Evolutionary conservation across 2,888 invertebrate species (phyloP).

Genomic region (Andrena trimmerana): DNA sequence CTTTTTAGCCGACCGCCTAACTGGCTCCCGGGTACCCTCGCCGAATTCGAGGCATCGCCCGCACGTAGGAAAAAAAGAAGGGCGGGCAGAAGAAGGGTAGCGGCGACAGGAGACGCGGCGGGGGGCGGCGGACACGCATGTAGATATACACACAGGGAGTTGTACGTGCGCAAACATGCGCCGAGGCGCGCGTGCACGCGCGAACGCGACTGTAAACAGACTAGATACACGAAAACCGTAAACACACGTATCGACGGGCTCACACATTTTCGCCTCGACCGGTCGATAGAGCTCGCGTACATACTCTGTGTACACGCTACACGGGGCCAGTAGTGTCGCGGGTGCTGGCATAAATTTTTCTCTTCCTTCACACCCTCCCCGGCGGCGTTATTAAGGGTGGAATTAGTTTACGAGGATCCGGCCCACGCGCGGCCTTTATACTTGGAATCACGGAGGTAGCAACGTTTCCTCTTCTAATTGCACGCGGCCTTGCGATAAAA

Average conservation of each 20-base stretch:
- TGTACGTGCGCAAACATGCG: slow-evolving; percentile 71
- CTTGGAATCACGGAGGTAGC: too few relatives aligned
- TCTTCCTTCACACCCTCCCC: too few relatives aligned
- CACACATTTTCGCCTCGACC: slow-evolving; percentile 37
- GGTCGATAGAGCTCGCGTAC: slow-evolving; percentile 48
- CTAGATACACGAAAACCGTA: slow-evolving; percentile 52
- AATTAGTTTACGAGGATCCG: too few relatives aligned
- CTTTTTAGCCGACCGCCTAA: slow-evolving; percentile 40
- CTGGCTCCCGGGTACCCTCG: slow-evolving; percentile 34
- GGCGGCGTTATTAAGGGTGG: too few relatives aligned
- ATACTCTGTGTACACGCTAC: not conserved
- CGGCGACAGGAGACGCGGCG: not conserved
- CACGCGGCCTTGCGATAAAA: slow-evolving; percentile 16
- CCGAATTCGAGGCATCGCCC: not conserved
- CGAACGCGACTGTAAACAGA: slow-evolving; percentile 61
- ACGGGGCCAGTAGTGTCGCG: not conserved
- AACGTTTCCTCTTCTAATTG: slow-evolving; percentile 15
- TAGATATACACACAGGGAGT: slow-evolving; percentile 29
- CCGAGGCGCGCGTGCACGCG: slow-evolving; percentile 65
- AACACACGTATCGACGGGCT: slow-evolving; percentile 49
- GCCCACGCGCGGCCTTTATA: too few relatives aligned
- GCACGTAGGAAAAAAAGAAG: not conserved
- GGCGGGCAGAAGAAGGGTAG: not conserved
- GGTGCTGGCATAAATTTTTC: not conserved
- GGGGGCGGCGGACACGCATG: slow-evolving; percentile 37